A percentile compares a stretch with the other conserved stretches of the same genome.
phyloP scores from a whole-genome alignment of 2,888 invertebrate genomes.

The Trachelus iudaicus region DNA sequence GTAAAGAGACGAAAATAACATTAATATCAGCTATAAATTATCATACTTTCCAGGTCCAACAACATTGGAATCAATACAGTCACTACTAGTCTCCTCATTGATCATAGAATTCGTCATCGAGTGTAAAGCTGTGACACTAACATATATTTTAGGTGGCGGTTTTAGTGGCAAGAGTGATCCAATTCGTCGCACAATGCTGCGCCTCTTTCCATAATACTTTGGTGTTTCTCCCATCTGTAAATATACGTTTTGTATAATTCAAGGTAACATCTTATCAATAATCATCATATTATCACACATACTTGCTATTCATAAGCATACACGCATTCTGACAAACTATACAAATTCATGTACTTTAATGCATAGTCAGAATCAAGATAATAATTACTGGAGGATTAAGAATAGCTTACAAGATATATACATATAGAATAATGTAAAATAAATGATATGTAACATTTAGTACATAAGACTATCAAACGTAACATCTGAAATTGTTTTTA shows the following conservation, averaged over 20 bases:
- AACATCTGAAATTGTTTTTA: no score
- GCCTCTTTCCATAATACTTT: constrained; percentile 59
- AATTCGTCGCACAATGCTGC: constrained; percentile 60
- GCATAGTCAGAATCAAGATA: no score
- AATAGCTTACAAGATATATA: no score
- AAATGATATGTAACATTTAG: no score
- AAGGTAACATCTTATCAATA: no score
- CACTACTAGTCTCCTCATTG: constrained; percentile 52
- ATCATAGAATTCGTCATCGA: constrained; percentile 64
- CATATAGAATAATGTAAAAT: no score
- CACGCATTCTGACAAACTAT: no score
- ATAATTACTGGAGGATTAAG: no score
- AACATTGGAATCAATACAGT: constrained; percentile 45
- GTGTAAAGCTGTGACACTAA: constrained; percentile 62
- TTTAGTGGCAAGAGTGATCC: constrained; percentile 61
- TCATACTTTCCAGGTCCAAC: constrained; percentile 44
- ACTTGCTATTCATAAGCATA: no score
- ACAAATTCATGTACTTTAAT: no score
- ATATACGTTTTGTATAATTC: not conserved
- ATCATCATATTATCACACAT: no score
- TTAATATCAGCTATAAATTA: not conserved
- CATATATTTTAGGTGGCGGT: constrained; percentile 62
- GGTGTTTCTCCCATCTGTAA: constrained; percentile 51
- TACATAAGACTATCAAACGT: no score
- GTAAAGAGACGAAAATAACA: not conserved